These are phyloP conservation scores for Thereva unica DNA, from an alignment of 2,888 invertebrate genomes.

Conservation along the genomic window DNA sequence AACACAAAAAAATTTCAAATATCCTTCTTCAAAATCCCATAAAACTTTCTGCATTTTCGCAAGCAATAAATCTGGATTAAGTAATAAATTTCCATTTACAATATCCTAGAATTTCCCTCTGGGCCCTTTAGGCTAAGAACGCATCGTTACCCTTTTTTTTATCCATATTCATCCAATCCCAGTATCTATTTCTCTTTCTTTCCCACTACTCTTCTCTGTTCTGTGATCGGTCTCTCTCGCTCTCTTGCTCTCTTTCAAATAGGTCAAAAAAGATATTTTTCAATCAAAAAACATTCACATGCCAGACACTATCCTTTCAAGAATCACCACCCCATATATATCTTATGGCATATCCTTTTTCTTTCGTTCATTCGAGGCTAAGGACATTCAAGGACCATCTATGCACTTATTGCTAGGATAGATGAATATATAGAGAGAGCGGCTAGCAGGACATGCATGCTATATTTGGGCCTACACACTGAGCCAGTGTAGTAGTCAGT, in stretches of 20 bases:
- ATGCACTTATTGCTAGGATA: constrained; percentile 16
- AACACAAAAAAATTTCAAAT: no score
- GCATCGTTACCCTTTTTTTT: neutral
- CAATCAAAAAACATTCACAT: constrained; percentile 33
- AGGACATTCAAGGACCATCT: neutral
- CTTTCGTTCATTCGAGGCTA: neutral
- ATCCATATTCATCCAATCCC: neutral
- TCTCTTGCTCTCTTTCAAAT: constrained; percentile 19
- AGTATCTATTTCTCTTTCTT: neutral
- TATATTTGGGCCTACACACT: constrained; percentile 13
- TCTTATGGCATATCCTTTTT: neutral
- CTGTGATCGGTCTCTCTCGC: neutral
- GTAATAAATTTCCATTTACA: constrained; percentile 32
- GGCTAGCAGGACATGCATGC: neutral
- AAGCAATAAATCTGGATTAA: constrained; percentile 11
- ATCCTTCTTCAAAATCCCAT: no score
- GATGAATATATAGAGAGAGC: no score
- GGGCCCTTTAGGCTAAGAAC: neutral
- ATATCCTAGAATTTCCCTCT: constrained; percentile 2
- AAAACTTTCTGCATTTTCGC: neutral
- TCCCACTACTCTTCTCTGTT: neutral
- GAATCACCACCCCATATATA: neutral
- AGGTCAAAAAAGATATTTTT: constrained; percentile 31
- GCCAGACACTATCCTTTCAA: constrained; percentile 4
- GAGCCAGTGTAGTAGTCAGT: constrained; percentile 5